Conservation (phyloP, 1,140 invertebrate genomes). For the Agrypnia vestita region DNA sequence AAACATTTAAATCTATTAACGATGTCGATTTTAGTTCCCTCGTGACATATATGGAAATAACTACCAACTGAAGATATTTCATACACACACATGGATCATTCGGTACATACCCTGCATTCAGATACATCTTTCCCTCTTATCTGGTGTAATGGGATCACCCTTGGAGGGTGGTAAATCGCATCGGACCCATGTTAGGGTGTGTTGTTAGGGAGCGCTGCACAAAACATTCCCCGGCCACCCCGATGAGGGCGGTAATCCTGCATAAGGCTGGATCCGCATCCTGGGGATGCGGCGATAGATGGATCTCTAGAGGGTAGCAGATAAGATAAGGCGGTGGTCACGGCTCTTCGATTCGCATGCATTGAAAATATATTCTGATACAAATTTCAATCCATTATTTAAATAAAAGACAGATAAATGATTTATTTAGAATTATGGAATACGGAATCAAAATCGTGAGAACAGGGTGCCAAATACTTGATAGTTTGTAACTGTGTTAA, state of each 20-base stretch:
- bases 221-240: not conserved
- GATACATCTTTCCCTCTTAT: conserved; percentile 1
- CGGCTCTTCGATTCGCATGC: not conserved
- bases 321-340: conserved; percentile 6
- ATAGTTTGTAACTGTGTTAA: too few relatives aligned
- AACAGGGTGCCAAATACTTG: too few relatives aligned
- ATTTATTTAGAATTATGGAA: too few relatives aligned
- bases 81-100: not conserved
- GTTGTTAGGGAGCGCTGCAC: not conserved
- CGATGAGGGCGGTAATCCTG: conserved; percentile 34
- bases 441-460: too few relatives aligned
- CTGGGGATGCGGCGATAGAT: conserved; percentile 23
- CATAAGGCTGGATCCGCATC: conserved; percentile 33
- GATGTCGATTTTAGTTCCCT: not conserved
- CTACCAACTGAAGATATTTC: not conserved
- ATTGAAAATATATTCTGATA: too few relatives aligned
- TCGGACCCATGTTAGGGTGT: not conserved
- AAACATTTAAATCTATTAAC: not conserved
- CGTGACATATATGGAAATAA: not conserved
- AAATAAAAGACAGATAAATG: too few relatives aligned
- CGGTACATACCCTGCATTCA: not conserved
- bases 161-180: conserved; percentile 9
- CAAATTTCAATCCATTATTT: too few relatives aligned
- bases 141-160: not conserved
- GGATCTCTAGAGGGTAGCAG: conserved; percentile 19